Conservation (phyloP, 2,797 vertebrate genomes). For the Microctenopoma steveboyesi region DNA sequence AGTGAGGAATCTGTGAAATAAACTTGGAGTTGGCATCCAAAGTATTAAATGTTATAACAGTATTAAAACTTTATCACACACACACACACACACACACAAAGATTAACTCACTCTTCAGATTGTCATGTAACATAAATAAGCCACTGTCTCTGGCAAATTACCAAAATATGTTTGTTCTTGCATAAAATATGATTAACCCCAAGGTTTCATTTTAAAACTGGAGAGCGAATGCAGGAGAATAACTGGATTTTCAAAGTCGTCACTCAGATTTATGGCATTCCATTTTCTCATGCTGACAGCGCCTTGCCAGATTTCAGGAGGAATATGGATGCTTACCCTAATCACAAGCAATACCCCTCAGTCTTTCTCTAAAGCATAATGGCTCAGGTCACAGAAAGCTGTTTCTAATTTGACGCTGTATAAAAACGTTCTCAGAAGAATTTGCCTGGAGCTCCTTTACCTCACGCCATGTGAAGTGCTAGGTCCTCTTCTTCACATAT, state of each 20-base stretch:
- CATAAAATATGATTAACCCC: background rate
- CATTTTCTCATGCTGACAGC: conserved; percentile 39
- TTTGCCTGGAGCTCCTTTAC: conserved; percentile 43
- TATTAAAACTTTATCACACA: no score
- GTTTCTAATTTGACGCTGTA: conserved; percentile 74
- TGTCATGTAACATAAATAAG: background rate
- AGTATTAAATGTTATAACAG: no score
- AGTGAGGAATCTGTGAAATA: background rate
- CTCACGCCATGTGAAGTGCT: conserved; percentile 33
- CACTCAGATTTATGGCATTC: conserved; percentile 71
- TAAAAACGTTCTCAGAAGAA: conserved; percentile 65
- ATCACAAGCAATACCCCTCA: conserved; percentile 68
- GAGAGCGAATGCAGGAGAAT: conserved; percentile 37
- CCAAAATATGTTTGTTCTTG: background rate
- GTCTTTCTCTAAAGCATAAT: conserved; percentile 57
- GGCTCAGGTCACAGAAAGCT: conserved; percentile 70
- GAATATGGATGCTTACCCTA: conserved; percentile 67
- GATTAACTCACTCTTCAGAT: background rate
- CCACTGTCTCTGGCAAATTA: background rate
- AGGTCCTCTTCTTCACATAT: conserved; percentile 23
- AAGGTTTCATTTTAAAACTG: conserved; percentile 5
- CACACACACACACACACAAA: background rate
- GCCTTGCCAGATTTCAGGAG: conserved; percentile 55
- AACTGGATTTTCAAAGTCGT: conserved; percentile 67
- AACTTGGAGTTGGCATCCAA: no score